A percentile compares a stretch with the other conserved stretches of the same genome.
Conservation (phyloP, 2,113 vertebrate genomes). For the Cheilinus undulatus region DNA sequence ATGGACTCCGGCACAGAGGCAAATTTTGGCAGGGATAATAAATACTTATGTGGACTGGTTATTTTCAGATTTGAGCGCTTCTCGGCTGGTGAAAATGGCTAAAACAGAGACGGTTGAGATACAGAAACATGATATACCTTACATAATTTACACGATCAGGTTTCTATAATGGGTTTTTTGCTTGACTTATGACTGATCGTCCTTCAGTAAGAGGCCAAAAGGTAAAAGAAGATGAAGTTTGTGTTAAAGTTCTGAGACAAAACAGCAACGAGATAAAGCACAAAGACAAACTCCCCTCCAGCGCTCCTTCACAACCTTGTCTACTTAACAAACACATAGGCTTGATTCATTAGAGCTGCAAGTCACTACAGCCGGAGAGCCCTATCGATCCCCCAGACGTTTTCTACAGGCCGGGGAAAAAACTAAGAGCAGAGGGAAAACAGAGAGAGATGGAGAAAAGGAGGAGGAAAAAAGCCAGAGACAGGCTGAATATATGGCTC, state of each 20-base stretch:
- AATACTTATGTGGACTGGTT: conserved; percentile 35
- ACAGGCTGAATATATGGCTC: conserved; percentile 71
- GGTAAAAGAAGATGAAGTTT: conserved; percentile 15
- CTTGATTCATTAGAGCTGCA: conserved; percentile 76
- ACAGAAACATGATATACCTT: neutral
- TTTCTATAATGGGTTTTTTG: neutral
- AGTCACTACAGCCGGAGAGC: conserved; percentile 68
- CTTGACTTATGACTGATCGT: neutral
- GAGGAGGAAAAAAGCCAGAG: conserved; percentile 17
- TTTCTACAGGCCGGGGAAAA: conserved; percentile 46
- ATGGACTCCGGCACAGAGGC: conserved; percentile 47
- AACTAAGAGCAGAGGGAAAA: conserved; percentile 30
- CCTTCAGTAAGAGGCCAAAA: neutral
- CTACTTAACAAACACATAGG: conserved; percentile 75
- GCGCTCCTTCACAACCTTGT: conserved; percentile 65
- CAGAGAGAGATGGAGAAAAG: conserved; percentile 34
- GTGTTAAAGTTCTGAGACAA: conserved; percentile 25
- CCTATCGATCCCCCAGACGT: conserved; percentile 70
- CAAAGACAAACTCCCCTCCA: conserved; percentile 59
- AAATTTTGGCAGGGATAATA: conserved; percentile 53
- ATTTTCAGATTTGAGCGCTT: conserved; percentile 41
- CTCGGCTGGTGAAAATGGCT: neutral
- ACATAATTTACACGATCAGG: neutral
- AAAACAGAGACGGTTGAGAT: conserved; percentile 5
- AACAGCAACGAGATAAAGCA: conserved; percentile 57